phyloP scores from a whole-genome alignment of 2,113 vertebrate species.

The Platysternon megacephalum region DNA sequence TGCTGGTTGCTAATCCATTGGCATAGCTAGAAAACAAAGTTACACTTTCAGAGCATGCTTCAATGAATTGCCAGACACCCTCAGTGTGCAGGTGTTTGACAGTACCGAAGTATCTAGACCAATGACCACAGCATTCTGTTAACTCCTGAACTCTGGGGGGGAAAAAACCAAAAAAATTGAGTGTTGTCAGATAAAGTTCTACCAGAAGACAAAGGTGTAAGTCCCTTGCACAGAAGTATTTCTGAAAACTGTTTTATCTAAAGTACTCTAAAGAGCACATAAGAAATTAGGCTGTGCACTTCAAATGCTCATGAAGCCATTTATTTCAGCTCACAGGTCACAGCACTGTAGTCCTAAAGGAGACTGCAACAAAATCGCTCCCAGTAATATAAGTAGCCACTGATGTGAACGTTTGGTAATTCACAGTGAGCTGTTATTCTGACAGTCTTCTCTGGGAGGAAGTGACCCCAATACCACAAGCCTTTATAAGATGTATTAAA shows the following conservation, averaged over 20 bases:
- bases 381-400: background rate
- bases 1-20: background rate
- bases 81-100: background rate
- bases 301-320: background rate
- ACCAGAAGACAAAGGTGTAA: background rate
- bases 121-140: background rate
- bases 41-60: background rate
- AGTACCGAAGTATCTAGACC: background rate
- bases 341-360: background rate
- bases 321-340: background rate
- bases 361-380: background rate
- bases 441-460: background rate
- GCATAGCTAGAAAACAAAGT: background rate
- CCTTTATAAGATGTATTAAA: background rate
- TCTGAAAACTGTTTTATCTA: background rate
- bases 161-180: no score
- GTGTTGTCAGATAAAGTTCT: no score
- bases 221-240: background rate
- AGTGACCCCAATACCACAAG: background rate
- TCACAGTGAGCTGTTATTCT: background rate
- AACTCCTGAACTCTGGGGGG: no score
- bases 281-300: background rate
- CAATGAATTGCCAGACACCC: background rate
- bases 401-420: background rate
- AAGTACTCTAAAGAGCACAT: background rate